Percentiles rank a stretch among this genome's conserved stretches.
Evolutionary conservation across 2,113 vertebrate genomes (phyloP).

Genomic region (Petaurus breviceps): DNA sequence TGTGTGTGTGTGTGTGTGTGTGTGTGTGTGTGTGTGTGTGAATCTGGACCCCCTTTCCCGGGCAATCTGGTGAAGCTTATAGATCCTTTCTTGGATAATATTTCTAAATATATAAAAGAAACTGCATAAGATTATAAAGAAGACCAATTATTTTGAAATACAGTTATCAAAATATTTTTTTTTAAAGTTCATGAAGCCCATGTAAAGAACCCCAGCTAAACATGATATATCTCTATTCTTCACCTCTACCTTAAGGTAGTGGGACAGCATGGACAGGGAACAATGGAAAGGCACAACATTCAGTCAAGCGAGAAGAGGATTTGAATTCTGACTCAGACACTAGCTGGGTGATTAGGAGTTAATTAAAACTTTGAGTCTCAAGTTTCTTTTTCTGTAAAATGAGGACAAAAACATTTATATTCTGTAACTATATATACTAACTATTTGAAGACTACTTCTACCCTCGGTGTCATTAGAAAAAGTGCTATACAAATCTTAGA

Average conservation of each 20-base stretch:
- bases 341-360: not conserved
- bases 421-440: not conserved
- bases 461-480: not conserved
- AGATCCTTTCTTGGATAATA: not conserved
- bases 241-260: not conserved
- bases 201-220: not conserved
- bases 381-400: not conserved
- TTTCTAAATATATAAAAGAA: not conserved
- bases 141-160: not conserved
- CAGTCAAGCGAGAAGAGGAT: not conserved
- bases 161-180: not conserved
- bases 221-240: not conserved
- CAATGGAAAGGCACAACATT: not conserved
- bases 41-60: not conserved
- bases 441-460: not conserved
- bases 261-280: not conserved
- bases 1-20: too few species aligned
- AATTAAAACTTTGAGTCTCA: not conserved
- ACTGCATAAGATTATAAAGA: not conserved
- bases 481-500: not conserved
- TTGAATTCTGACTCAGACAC: not conserved
- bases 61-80: not conserved
- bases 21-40: not conserved
- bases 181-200: not conserved
- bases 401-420: not conserved